Evolutionary conservation across 2,113 vertebrate genomes (phyloP), one percentile per base, ranked within the genome.

Genomic region (Sorex fumeus): DNA sequence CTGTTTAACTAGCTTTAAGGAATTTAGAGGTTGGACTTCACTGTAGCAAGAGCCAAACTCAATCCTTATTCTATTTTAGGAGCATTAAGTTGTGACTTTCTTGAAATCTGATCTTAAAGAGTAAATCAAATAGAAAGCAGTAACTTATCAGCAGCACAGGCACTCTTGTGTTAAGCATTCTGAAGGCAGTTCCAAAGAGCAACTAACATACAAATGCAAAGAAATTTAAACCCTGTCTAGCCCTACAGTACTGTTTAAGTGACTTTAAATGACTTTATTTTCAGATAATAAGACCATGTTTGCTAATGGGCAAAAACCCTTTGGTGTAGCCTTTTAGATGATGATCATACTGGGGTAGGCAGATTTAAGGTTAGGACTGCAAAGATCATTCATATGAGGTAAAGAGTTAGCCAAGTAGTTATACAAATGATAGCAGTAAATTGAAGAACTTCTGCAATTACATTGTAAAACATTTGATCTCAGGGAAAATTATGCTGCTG

Each of bases 41-140:
- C 6, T 60, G 57, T 3, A 60, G 57, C 57, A 2, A 60, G 19
- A 21, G 57, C 57, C 57, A 60, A 60, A 60, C 57, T 60, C 57
- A 60, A 60, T 60, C 57, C 57, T 60, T 60, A 60, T 60, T 60
- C 57, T 60, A 60, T 19, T 60, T 60, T 60, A 60, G 81, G 45
- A 60, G 18, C 21, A 74, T 70, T 89, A 12, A 19, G 62, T 81
- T 82, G 69, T 67, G 53, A 72, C 82, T 93, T 90, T 92, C 34
- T 85, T 71, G 87, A 91, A 53, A 93, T 95, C 50, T 87, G 28
- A 92, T 93, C 43, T 76, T 81, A 81, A 79, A 50, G 70, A 85
- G 69, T 93, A 93, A 92, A 69, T n/a, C n/a, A 86, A 93, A 78
- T 81, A 43, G 69, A 91, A 91, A 66, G 18, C 3, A 66, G 23